Evolutionary conservation across 2,888 invertebrate species (phyloP), one percentile per base, ranked within the genome.

Genomic region (Ditula angustiorana): DNA sequence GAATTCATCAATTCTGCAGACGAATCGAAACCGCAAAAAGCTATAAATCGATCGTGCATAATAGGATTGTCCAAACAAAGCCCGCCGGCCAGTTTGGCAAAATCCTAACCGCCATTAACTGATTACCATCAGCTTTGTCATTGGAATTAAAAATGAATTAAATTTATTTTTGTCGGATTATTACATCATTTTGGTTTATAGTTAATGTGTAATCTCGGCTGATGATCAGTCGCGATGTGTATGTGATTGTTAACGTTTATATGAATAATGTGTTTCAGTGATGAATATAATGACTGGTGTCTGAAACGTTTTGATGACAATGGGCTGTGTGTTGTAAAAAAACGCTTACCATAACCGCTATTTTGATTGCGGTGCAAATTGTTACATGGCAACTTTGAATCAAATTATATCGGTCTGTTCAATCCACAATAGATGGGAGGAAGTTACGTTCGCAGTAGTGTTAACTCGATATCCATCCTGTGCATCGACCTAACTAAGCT

Each of bases 11-110:
- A 70, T 66, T 61, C 59, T 70, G n/a, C 49, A 61, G 67, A 65
- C 44, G 56, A 44, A 66, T 62, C 68, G 67, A 67, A 67, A 60
- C 68, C 70, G 56, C 61, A 61, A 63, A 62, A 66, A 37, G 68
- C 67, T 41, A 71, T 74, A 71, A 74, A 74, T 72, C 67, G 70
- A 70, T 69, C 57, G 58, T 59, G 58, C 66, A 67, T 71, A 69
- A 73, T 67, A 67, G 67, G 61, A 69, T 73, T 72, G 64, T 70
- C 66, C 61, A 74, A 70, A 58, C 21, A 57, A 67, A 59, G 23
- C 47, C 49, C n/a, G 10, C 21, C 35, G 19, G 37, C 5, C 35
- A 53, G 16, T 16, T 16, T 28, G 24, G 26, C 49, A 19, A 16
- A 41, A 53, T 53, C 53, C 35, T 35, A 24, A 26, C 41, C 55